phyloP scores from a whole-genome alignment of 2,797 vertebrate species.

The Fratercula arctica region DNA sequence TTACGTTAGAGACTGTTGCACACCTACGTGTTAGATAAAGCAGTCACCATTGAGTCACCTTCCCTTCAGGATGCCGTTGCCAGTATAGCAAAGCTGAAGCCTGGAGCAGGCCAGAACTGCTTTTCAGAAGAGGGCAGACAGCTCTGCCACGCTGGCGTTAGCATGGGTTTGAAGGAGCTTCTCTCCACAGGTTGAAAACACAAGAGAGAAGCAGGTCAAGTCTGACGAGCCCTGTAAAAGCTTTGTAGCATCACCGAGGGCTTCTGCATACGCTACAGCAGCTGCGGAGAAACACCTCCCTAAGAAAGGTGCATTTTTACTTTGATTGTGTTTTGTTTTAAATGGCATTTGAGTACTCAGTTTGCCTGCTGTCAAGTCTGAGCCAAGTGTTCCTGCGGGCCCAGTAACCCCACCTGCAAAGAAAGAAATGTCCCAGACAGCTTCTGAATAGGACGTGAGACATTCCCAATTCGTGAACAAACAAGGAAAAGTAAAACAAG shows the following conservation, averaged over 20 bases:
- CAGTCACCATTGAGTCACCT: not conserved
- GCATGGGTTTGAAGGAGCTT: not conserved
- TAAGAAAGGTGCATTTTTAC: not conserved
- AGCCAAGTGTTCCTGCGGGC: not conserved
- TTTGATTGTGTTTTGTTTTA: slow-evolving; percentile 4
- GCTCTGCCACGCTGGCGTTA: accelerated
- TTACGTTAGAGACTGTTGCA: not conserved
- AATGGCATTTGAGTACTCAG: not conserved
- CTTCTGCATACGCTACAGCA: not conserved
- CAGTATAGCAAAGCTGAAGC: not conserved
- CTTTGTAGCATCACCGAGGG: not conserved
- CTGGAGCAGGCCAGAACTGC: not conserved
- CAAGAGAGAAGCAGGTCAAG: not conserved
- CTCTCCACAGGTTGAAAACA: not conserved
- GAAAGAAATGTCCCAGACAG: not conserved
- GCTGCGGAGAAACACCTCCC: not conserved
- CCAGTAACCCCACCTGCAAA: not conserved
- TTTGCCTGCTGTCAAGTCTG: not conserved
- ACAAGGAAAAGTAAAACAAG: not conserved
- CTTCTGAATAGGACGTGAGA: not conserved
- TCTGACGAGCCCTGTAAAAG: not conserved
- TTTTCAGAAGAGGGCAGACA: not conserved
- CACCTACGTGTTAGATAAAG: not conserved
- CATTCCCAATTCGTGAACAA: not conserved
- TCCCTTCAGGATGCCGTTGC: not conserved